Percentiles rank a stretch among this genome's conserved stretches.
phyloP scores from a whole-genome alignment of 2,797 vertebrate genomes.

The Mionectes olivaceus region DNA sequence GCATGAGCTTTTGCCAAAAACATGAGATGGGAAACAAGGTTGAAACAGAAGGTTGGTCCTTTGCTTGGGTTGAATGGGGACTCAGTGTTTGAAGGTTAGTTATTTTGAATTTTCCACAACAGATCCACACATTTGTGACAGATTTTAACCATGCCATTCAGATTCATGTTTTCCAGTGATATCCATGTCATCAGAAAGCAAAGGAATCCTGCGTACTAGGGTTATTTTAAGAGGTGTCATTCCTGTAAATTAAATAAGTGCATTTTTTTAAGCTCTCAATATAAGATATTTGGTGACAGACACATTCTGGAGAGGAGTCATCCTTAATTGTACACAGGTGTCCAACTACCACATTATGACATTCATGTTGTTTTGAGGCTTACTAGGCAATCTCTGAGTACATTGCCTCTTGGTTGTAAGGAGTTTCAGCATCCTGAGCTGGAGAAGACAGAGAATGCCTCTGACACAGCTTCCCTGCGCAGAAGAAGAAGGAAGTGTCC shows the following conservation, averaged over 20 bases:
- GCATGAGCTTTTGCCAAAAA: background rate
- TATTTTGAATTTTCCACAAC: background rate
- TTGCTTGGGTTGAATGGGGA: background rate
- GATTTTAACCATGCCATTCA: background rate
- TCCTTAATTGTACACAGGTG: background rate
- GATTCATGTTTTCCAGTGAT: background rate
- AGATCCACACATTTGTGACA: background rate
- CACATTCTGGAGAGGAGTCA: background rate
- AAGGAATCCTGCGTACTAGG: background rate
- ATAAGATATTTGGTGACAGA: background rate
- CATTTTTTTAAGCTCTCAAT: background rate
- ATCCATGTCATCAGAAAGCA: background rate
- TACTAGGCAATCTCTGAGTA: background rate
- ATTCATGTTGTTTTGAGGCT: background rate
- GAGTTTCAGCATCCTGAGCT: background rate
- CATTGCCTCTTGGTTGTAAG: background rate
- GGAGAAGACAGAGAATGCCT: background rate
- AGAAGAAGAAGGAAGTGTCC: background rate
- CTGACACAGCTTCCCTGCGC: background rate
- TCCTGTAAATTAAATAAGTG: constrained; percentile 17
- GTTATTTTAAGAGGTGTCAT: constrained; percentile 4
- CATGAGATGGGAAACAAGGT: background rate
- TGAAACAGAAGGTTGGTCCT: background rate
- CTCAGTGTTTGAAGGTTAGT: background rate
- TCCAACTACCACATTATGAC: background rate